Evolutionary conservation across 2,113 vertebrate genomes (phyloP).

Genomic region (Leucosticte australis): DNA sequence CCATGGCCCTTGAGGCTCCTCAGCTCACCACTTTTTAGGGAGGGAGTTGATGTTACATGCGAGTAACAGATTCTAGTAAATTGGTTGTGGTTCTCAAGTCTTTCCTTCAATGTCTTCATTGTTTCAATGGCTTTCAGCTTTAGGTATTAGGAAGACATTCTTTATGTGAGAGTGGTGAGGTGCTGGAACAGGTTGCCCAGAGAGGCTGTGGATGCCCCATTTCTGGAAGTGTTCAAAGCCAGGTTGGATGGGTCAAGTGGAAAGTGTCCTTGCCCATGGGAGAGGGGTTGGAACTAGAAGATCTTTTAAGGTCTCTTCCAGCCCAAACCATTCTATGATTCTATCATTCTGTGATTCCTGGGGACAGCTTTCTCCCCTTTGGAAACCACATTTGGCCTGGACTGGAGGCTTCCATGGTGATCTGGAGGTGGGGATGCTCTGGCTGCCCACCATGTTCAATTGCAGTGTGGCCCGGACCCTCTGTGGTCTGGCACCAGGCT

Average conservation of each 20-base stretch:
- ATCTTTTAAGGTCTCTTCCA: neutral
- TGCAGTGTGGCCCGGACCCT: neutral
- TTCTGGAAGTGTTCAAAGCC: neutral
- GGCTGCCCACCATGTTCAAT: rapidly evolving
- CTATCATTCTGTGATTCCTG: neutral
- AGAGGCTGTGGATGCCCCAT: neutral
- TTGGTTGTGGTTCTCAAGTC: neutral
- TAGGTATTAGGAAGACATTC: neutral
- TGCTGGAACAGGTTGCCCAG: rapidly evolving
- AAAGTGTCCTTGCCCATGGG: neutral
- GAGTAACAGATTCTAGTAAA: neutral
- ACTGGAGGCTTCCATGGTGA: neutral
- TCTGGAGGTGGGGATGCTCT: neutral
- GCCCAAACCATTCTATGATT: neutral
- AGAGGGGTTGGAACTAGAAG: neutral
- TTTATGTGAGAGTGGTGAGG: neutral
- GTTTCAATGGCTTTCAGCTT: neutral
- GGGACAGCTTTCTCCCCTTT: neutral
- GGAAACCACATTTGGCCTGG: neutral
- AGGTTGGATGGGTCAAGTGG: neutral
- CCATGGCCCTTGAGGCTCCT: neutral
- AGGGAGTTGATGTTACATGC: neutral
- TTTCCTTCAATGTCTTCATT: neutral
- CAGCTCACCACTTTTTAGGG: neutral
- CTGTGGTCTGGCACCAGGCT: neutral